Evolutionary conservation across 1,140 invertebrate genomes (phyloP).

Genomic region (Metaphire vulgaris): DNA sequence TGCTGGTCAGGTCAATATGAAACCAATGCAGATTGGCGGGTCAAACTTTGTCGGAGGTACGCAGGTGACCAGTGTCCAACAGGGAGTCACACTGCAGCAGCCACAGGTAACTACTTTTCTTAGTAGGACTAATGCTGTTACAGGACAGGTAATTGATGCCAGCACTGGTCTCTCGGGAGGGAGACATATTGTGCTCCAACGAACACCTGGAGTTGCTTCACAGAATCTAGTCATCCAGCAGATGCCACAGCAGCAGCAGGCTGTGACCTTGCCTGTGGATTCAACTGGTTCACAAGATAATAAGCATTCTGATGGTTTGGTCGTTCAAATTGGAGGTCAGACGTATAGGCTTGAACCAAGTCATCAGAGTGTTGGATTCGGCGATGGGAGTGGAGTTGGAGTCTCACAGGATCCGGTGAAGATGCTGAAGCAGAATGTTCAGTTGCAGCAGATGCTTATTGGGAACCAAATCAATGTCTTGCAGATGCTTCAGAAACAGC

Average conservation of each 20-base stretch:
- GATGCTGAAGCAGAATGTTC: background rate
- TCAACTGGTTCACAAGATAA: background rate
- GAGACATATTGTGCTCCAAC: background rate
- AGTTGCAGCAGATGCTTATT: background rate
- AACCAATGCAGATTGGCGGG: background rate
- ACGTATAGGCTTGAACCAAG: background rate
- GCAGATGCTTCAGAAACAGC: background rate
- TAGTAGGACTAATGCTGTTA: background rate
- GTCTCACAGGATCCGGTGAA: background rate
- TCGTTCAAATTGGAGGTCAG: background rate
- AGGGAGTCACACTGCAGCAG: background rate
- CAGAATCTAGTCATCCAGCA: background rate
- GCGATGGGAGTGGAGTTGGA: too few relatives aligned
- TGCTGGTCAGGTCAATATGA: background rate
- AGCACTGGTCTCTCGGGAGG: background rate
- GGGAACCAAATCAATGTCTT: background rate
- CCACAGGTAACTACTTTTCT: background rate
- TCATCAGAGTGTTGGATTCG: too few relatives aligned
- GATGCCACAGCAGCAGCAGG: background rate
- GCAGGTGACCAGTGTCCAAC: background rate
- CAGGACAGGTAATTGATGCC: background rate
- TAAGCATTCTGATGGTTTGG: background rate
- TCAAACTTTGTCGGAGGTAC: background rate
- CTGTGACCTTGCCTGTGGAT: background rate
- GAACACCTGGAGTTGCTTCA: background rate